Base-by-base conservation (phyloP, 2,797 vertebrate genomes). In the Petrocephalus sullivani region DNA sequence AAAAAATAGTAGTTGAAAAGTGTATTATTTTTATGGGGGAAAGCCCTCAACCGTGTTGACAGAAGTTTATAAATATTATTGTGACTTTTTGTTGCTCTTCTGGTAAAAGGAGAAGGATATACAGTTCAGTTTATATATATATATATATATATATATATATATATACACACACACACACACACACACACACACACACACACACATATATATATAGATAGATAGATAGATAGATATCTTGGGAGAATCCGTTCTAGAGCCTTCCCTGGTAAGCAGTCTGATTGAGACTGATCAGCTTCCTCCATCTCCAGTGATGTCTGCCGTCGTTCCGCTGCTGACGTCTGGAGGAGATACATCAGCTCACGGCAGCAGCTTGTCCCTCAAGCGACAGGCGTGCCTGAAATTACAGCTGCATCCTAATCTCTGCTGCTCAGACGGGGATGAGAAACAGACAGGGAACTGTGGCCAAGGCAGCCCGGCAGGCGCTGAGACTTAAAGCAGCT, bases 341-440 rank as follows among this genome's bases (percentile, higher is more conserved):
- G n/a, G 4, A 33, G 49, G 49, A n/a, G 51, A 75, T 33, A 19
- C 56, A 9, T 85, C 14, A 33, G 46, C 37, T n/a, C 14, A 21
- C 19, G 19, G 58, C 37, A 2, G 14, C 23, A 37, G 54, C 78
- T 64, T 84, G 41, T 53, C 33, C 21, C 0, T 33, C 58, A 78
- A 85, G 75, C 46, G 78, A 75, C 46, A 86, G 56, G 21, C 75
- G 14, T 14, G 41, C 71, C 61, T 33, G 21, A 67, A 84, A 86
- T 85, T 86, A 85, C 28, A 37, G 61, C n/a, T 33, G 86, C n/a
- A 33, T 46, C 83, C 84, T 88, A 86, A 88, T 86, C 84, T 51
- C 33, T 58, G 4, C 84, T 86, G 28, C 61, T 86, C 28, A 58
- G 33, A 78, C 46, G 75, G 64, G 60, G n/a, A 37, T 46, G 56